Percentiles rank a stretch among this genome's conserved stretches.
These are phyloP conservation scores for Mus minutoides DNA, from an alignment of 2,797 vertebrate species.

Conservation along the genomic window DNA sequence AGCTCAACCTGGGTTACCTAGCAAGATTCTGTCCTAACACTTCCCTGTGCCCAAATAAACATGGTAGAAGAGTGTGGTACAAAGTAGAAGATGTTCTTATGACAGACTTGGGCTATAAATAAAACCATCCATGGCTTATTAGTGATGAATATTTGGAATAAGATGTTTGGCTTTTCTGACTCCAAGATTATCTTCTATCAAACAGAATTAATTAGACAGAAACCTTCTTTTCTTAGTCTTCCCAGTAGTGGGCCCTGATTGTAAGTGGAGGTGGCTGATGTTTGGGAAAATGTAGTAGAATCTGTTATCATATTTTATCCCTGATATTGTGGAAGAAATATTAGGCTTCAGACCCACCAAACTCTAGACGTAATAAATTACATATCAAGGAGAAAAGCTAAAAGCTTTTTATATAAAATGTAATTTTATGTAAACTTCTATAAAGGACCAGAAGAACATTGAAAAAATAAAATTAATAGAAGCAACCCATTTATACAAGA, in stretches of 20 bases:
- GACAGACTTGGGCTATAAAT: not conserved
- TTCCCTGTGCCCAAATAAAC: not conserved
- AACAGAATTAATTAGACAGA: not conserved
- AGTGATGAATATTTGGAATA: not conserved
- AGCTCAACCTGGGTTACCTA: not conserved
- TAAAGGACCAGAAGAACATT: not conserved
- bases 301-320: not conserved
- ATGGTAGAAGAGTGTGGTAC: not conserved
- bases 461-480: conserved; percentile 46
- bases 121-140: not conserved
- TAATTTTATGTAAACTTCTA: conserved; percentile 36
- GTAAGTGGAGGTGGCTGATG: not conserved
- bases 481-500: not conserved
- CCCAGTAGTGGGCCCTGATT: not conserved
- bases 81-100: not conserved
- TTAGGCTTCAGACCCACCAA: not conserved
- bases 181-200: not conserved
- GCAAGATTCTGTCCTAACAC: not conserved
- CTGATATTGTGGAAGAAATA: not conserved
- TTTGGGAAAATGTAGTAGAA: not conserved
- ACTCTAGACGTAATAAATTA: not conserved
- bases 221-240: not conserved
- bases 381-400: not conserved
- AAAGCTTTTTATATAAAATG: not conserved
- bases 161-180: not conserved